phyloP scores from a whole-genome alignment of 2,888 invertebrate species.

The Allophyes oxyacanthae region DNA sequence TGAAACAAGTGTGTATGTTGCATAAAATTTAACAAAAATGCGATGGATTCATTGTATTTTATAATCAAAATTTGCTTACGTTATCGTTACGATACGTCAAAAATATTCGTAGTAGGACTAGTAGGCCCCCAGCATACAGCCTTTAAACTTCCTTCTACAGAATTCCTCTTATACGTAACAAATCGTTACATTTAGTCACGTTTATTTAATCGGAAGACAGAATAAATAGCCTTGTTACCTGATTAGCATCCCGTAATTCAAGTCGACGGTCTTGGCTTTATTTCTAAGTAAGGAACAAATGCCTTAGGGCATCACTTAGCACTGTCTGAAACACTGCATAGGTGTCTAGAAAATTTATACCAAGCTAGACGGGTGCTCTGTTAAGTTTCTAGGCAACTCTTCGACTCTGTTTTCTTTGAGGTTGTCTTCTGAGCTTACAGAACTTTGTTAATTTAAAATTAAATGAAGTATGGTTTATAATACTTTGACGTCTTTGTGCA shows the following conservation, averaged over 20 bases:
- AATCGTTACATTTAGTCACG: constrained; percentile 5
- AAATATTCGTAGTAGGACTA: too few relatives aligned
- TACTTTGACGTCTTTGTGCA: too few relatives aligned
- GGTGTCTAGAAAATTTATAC: constrained; percentile 51
- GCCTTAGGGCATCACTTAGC: constrained; percentile 43
- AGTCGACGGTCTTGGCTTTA: constrained; percentile 31
- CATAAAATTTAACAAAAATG: too few relatives aligned
- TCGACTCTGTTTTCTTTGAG: constrained; percentile 35
- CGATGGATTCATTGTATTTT: too few relatives aligned
- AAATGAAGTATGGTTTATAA: too few relatives aligned
- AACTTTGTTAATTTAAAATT: constrained; percentile 45
- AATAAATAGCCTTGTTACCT: constrained; percentile 37
- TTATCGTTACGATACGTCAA: too few relatives aligned
- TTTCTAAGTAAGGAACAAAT: constrained; percentile 30
- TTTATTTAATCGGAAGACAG: constrained; percentile 22
- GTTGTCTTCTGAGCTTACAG: constrained; percentile 19
- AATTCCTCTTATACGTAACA: not conserved
- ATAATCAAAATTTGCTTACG: too few relatives aligned
- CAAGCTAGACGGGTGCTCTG: constrained; percentile 28
- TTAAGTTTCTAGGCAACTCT: constrained; percentile 38
- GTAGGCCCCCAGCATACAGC: too few relatives aligned
- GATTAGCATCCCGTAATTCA: constrained; percentile 48
- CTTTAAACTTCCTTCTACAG: too few relatives aligned
- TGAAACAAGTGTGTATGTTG: too few relatives aligned
- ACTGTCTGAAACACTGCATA: constrained; percentile 33